phyloP scores from a whole-genome alignment of 2,113 vertebrate species.

The Anser cygnoides region DNA sequence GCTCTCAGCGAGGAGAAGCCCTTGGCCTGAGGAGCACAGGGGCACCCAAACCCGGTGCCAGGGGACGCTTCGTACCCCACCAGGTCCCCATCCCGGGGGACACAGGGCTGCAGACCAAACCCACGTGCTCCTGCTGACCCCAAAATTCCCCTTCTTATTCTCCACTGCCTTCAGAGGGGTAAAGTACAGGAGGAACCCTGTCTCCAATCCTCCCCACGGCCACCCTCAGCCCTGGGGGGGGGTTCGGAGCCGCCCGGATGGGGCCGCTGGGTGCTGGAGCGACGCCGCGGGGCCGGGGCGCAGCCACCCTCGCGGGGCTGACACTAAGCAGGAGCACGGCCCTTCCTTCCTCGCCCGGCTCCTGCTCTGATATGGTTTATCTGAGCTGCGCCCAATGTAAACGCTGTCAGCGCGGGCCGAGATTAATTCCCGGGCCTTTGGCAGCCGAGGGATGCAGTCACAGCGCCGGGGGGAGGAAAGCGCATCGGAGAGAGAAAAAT shows the following conservation, averaged over 20 bases:
- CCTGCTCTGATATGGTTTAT: constrained; percentile 63
- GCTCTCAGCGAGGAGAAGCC: neutral
- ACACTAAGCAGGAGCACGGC: constrained; percentile 51
- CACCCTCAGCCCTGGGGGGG: accelerated
- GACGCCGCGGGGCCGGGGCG: neutral
- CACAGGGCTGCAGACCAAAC: neutral
- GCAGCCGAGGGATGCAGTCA: constrained; percentile 42
- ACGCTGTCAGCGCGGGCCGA: constrained; percentile 59
- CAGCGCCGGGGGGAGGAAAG: neutral
- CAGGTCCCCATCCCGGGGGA: neutral
- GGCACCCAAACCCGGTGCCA: neutral
- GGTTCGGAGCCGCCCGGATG: neutral
- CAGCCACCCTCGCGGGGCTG: neutral
- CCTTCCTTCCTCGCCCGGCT: constrained; percentile 52
- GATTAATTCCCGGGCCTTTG: constrained; percentile 62
- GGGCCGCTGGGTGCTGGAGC: neutral
- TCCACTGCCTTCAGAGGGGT: neutral
- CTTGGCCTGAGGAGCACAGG: neutral
- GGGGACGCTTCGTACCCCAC: neutral
- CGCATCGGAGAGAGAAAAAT: constrained; percentile 24
- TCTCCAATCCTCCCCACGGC: accelerated
- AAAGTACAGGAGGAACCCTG: neutral
- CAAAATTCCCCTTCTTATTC: neutral
- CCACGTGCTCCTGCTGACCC: neutral
- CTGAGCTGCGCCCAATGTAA: constrained; percentile 64